Evolutionary conservation across 2,113 vertebrate species (phyloP), one percentile per base, ranked within the genome.

Genomic region (Hyperoodon ampullatus): DNA sequence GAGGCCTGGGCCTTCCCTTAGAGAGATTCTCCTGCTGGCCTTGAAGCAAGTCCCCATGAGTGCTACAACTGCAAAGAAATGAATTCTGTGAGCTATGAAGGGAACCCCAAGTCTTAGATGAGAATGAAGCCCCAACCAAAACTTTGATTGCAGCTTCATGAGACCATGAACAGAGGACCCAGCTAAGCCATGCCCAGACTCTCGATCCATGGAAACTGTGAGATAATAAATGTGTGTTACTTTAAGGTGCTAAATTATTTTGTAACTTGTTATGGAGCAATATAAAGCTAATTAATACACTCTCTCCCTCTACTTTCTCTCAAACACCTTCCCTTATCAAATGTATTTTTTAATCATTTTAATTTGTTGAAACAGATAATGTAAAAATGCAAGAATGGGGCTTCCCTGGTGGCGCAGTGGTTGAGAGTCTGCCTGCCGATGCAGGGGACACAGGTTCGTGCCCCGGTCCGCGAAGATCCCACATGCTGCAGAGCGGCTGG

Each of bases 311-410:
- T 18, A 50, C 15, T 92, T 92, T 88, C 78, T 92, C 66, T 82
- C 68, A 92, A 81, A 74, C 35, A 88, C 12, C 1, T 65, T 66
- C 63, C 50, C 70, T 70, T 66, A 68, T 33, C 23, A 83, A 33
- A 92, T 26, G 42, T 50, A 61, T 71, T 83, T 92, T 89, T 65
- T 28, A 91, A 60, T 74, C 33, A 70, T 39, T 88, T 89, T 89
- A 33, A 83, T 85, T 85, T 93, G 39, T 58, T 85, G 5, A 53
- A 86, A 89, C 4, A 80, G 18, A 68, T 68, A n/a, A 85, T 86
- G n/a, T 82, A 89, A 82, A 80, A 93, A 81, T 75, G 5, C n/a
- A 50, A 86, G 60, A 89, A 68, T 81, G 16, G n/a, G n/a, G n/a
- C n/a, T n/a, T n/a, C n/a, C n/a, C n/a, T n/a, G n/a, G n/a, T n/a